Evolutionary conservation across 2,113 vertebrate species (phyloP).

Genomic region (Saimiri boliviensis): DNA sequence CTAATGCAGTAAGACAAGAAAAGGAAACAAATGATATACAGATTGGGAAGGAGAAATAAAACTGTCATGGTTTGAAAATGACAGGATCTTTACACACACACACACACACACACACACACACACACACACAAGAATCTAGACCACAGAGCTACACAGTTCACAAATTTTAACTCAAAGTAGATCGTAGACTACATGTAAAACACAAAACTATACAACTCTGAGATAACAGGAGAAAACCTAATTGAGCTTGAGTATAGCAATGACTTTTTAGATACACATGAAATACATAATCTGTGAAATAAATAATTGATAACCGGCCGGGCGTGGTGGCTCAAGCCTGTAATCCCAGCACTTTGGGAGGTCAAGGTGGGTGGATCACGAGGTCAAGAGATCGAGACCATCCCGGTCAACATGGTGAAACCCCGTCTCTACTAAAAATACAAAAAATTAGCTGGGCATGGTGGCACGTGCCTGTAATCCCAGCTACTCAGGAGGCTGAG

Average conservation of each 20-base stretch:
- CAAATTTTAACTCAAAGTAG: not conserved
- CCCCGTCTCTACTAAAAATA: too few relatives aligned
- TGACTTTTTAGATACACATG: not conserved
- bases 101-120: not conserved
- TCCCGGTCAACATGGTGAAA: too few relatives aligned
- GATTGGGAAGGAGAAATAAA: not conserved
- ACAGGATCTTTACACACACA: not conserved
- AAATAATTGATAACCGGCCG: not conserved
- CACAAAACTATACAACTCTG: not conserved
- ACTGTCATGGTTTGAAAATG: not conserved
- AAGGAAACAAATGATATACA: not conserved
- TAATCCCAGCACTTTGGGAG: too few relatives aligned
- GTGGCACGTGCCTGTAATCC: too few relatives aligned
- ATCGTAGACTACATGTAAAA: not conserved
- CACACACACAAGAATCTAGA: too few relatives aligned
- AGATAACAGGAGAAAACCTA: not conserved
- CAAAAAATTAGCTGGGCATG: too few relatives aligned
- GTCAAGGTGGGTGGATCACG: too few relatives aligned
- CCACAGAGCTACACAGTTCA: not conserved
- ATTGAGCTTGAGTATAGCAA: not conserved
- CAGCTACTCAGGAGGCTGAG: too few relatives aligned
- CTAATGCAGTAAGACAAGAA: not conserved
- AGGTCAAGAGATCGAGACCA: too few relatives aligned
- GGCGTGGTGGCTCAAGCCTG: too few relatives aligned
- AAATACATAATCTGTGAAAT: not conserved